Evolutionary conservation across 2,888 invertebrate genomes (phyloP), one percentile per base, ranked within the genome.

Genomic region (Cactoblastis cactorum): DNA sequence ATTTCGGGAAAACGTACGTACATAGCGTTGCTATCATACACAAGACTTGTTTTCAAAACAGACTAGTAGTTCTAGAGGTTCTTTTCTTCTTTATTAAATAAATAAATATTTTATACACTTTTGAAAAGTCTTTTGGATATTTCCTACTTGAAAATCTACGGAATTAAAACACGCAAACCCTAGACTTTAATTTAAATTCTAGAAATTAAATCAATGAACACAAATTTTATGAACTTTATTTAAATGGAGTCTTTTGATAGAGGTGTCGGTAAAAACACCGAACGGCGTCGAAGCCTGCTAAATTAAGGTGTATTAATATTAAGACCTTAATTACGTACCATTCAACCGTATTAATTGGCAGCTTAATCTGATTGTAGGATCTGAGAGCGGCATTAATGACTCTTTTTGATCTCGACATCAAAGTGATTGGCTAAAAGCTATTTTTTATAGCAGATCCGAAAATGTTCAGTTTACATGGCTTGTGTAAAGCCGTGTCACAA

Each of bases 231-330:
- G 14, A 37, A 17, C 34, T 17, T 17, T 3, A 37, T 35, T 35
- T 14, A 35, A 35, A 35, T 15, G 15, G 2, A 1, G 19, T n/a
- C 19, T 39, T 39, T 39, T 0, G 12, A 41, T 1, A 41, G 22
- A 41, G 22, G 19, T 41, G 39, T 41, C 22, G 1, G 19, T 9
- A 22, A 12, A 17, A 41, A 41, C 39, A 22, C 39, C 19, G 9
- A 9, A 2, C 38, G 39, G 14, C n/a, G 22, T 22, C 39, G 22
- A 41, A 12, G 5, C 12, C 22, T 6, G 12, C 34, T 34, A 33
- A 45, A 33, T 45, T 34, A 46, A 33, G 35, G 18, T 46, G 34
- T 46, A 46, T 46, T 46, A 46, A 46, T 46, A 34, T 46, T 46
- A 12, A 46, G 46, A 34, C 18, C 28, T 35, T 35, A 46, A 46